phyloP scores from a whole-genome alignment of 2,888 invertebrate species.

The Pachliopta kotzebuea region DNA sequence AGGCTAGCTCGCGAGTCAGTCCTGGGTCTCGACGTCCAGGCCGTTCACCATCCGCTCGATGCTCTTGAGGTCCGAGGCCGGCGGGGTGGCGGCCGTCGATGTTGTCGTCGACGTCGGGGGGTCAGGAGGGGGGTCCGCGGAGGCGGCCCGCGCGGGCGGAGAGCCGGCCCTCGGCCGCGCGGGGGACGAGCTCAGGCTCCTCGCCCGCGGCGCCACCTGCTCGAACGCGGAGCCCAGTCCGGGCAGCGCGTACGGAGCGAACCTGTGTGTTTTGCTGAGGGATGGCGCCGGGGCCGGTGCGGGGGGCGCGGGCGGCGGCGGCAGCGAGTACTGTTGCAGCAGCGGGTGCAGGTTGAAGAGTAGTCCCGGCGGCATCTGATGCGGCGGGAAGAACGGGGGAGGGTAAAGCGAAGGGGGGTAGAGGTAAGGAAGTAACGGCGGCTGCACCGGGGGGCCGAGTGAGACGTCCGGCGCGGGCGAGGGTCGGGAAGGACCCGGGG shows the following conservation, averaged over 20 bases:
- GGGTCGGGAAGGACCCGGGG: slow-evolving; percentile 80
- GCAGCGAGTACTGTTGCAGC: slow-evolving; percentile 91
- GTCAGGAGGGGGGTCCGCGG: slow-evolving; percentile 76
- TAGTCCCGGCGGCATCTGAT: slow-evolving; percentile 90
- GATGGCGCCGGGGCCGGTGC: slow-evolving; percentile 84
- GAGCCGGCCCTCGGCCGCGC: slow-evolving; percentile 66
- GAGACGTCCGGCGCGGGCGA: slow-evolving; percentile 96
- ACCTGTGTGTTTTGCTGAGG: slow-evolving; percentile 86
- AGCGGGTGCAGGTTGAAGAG: slow-evolving; percentile 94
- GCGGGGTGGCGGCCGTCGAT: slow-evolving; percentile 76
- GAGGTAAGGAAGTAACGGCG: slow-evolving; percentile 95
- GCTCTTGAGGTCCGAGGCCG: slow-evolving; percentile 93
- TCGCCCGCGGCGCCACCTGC: slow-evolving; percentile 89
- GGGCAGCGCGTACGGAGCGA: slow-evolving; percentile 93
- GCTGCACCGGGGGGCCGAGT: slow-evolving; percentile 95
- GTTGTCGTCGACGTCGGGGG: slow-evolving; percentile 77
- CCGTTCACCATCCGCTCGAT: slow-evolving; percentile 99
- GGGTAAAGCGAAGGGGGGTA: slow-evolving; percentile 95
- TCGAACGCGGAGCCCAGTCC: slow-evolving; percentile 92
- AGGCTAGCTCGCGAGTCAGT: slow-evolving; percentile 62
- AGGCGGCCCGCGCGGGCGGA: slow-evolving; percentile 73
- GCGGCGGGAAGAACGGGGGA: slow-evolving; percentile 86
- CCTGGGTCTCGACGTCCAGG: slow-evolving; percentile 90
- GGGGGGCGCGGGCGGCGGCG: slow-evolving; percentile 82
- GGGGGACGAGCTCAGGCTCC: slow-evolving; percentile 83